Base-by-base conservation (phyloP, 2,113 vertebrate species). In the Noturus placidus region DNA sequence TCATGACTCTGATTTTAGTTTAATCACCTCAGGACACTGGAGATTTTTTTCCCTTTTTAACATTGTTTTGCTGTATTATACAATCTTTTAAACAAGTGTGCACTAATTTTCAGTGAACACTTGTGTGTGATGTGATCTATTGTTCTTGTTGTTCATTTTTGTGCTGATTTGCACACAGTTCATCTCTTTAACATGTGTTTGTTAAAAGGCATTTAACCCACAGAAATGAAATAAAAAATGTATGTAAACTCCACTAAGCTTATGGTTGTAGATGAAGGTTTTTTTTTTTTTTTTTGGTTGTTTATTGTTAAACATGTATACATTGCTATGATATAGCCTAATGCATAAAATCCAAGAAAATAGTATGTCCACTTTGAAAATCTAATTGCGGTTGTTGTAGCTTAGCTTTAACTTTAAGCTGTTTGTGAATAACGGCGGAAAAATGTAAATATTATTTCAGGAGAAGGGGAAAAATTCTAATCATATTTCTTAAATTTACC, bases 171-270 rank as follows among this genome's bases (percentile, higher is more conserved):
- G 46, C 85, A 57, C 10, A 30, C 25, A 33, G 6, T 42, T 10
- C 1, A 87, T 69, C 80, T 79, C 46, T 57, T 72, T 20, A 81
- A 20, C 15, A 9, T 22, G 25, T 78, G 56, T 82, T 72, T 87
- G 63, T 70, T 86, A 35, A 82, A 69, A 87, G 5, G 35, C 79
- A 82, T 87, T 82, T 87, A 87, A 56, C 67, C 50, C 35, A 74
- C 33, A 59, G 67, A 57, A 82, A 30, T 87, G 1, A 87, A 87
- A 87, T 82, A 59, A 87, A 79, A 67, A 65, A 52, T 11, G 3
- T 9, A 35, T 67, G 30, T 38, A 79, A 86, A 69, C 65, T 35
- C 25, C 30, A n/a, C 20, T 15, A 56, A 2, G 4, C 38, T 15
- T 57, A 52, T 57, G 63, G 1, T 59, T 33, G 22, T 22, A 42